Evolutionary conservation across 2,797 vertebrate species (phyloP), one percentile per base, ranked within the genome.

Genomic region (Euthynnus affinis): DNA sequence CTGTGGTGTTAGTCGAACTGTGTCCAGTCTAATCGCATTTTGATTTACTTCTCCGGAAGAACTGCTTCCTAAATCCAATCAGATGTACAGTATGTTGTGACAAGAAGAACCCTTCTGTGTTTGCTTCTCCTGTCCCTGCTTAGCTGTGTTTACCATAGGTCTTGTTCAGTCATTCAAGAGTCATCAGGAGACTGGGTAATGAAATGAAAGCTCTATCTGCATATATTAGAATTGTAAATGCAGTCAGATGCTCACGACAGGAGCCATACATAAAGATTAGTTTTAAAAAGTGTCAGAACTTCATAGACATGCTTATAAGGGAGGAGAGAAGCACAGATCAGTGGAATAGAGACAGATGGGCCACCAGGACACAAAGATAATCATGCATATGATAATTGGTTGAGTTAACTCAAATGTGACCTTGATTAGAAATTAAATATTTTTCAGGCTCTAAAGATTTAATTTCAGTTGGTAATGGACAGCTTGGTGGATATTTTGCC

Each of bases 141-240:
- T 7, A 9, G 64, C 51, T 79, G 69, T 65, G 49, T 81, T 89
- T 82, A 85, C 63, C 22, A 64, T 64, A 81, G 62, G 63, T 78
- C 67, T 46, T 5, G 18, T 69, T 86, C 64, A 51, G 72, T 75
- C 77, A 75, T 32, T 74, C 73, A 65, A 60, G 73, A 87, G 69
- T 71, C 83, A 84, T 73, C 57, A 40, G 52, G 80, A 82, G 82
- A 68, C 64, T 71, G 63, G 34, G 10, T 55, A 56, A 83, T 64
- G 75, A 80, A 87, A 72, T 68, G 80, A 78, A 78, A 58, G 66
- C 76, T 65, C 6, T 2, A 92, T 92, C 87, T 92, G 84, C 88
- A 91, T 92, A 76, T 40, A 93, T 94, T 91, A 88, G 87, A 93
- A 85, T 94, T 93, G 84, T 86, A 93, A 92, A 93, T 94, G 61